Percentiles rank a stretch among this genome's conserved stretches.
These are phyloP conservation scores for Eulemur mongoz DNA, from an alignment of 2,797 vertebrate species.

Conservation along the genomic window DNA sequence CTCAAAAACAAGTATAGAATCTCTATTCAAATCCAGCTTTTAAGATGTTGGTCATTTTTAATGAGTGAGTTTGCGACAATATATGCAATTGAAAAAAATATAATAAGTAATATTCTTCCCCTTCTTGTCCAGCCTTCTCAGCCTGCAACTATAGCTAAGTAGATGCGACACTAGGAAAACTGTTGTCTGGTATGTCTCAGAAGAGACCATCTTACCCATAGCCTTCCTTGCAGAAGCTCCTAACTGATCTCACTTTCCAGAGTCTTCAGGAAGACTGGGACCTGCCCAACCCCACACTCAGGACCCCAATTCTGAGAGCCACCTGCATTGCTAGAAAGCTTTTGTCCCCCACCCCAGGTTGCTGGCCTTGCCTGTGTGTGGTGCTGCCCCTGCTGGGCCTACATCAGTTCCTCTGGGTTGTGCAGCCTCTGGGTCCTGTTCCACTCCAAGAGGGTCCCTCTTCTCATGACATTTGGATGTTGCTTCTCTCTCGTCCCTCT, in stretches of 20 bases:
- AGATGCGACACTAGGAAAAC: background rate
- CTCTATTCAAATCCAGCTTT: background rate
- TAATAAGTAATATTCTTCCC: background rate
- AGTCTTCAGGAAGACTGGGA: background rate
- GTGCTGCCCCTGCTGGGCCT: background rate
- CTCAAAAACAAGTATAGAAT: constrained; percentile 1
- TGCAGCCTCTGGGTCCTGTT: background rate
- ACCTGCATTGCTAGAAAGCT: background rate
- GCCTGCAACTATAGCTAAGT: background rate
- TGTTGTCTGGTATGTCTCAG: background rate
- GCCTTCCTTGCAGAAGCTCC: background rate
- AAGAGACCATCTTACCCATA: background rate
- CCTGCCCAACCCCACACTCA: background rate
- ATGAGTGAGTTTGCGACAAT: background rate
- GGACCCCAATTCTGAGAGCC: background rate
- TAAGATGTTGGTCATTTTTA: background rate
- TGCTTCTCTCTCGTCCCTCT: background rate
- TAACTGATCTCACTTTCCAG: background rate
- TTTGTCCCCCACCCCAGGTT: background rate
- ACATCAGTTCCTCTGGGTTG: fast-evolving
- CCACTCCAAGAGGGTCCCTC: background rate
- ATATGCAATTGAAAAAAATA: background rate
- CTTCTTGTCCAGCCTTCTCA: background rate
- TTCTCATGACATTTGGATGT: background rate
- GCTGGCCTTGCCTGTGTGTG: background rate